Conservation (phyloP, 2,888 invertebrate species). For the Salticus scenicus region DNA sequence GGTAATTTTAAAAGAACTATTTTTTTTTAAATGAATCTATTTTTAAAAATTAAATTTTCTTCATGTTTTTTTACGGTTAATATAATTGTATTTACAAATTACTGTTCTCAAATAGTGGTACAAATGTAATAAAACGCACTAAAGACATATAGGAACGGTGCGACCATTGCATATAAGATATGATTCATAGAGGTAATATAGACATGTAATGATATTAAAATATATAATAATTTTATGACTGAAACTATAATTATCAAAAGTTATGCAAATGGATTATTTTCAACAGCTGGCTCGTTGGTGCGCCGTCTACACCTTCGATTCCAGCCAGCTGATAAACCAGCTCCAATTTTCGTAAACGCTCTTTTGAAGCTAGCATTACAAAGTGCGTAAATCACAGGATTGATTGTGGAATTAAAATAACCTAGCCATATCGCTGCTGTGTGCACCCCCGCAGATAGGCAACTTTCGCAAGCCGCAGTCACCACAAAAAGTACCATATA, state of each 20-base stretch:
- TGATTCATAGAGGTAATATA: no score
- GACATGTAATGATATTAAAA: no score
- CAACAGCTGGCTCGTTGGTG: conserved; percentile 22
- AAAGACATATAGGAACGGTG: no score
- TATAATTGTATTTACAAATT: no score
- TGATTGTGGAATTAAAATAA: conserved; percentile 78
- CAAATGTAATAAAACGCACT: no score
- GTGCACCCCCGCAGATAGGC: conserved; percentile 76
- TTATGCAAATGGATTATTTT: conserved; percentile 62
- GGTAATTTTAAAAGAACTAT: no score
- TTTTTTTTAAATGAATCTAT: no score
- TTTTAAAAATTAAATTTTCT: no score
- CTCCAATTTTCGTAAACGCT: conserved; percentile 75
- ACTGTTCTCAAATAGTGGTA: no score
- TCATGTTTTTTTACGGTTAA: no score
- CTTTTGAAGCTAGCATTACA: conserved; percentile 78
- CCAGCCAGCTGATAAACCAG: conserved; percentile 56
- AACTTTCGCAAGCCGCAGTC: conserved; percentile 78
- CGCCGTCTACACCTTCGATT: conserved; percentile 28
- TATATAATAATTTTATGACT: no score
- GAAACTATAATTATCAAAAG: neutral
- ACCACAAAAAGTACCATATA: conserved; percentile 80
- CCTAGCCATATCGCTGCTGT: conserved; percentile 78
- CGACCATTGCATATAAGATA: no score
- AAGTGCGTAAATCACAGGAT: conserved; percentile 78